phyloP scores from a whole-genome alignment of 2,797 vertebrate genomes.

The Pipistrellus nathusii region DNA sequence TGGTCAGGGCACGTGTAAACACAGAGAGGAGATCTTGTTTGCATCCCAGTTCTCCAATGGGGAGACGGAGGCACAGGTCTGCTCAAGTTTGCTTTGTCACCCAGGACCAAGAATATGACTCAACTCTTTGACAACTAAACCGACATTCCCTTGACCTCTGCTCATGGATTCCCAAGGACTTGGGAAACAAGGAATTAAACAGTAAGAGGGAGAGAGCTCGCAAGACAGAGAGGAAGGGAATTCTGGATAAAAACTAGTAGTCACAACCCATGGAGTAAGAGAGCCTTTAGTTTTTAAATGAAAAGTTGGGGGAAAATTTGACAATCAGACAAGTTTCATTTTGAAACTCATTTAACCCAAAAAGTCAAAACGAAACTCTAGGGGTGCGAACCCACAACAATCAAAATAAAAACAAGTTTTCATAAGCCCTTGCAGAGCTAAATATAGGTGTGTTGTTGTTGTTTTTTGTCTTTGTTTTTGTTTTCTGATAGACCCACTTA shows the following conservation, averaged over 20 bases:
- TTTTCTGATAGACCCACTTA: constrained; percentile 51
- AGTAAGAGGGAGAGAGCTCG: no score
- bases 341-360: constrained; percentile 78
- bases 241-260: neutral
- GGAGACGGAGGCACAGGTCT: neutral
- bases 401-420: constrained; percentile 81
- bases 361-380: constrained; percentile 80
- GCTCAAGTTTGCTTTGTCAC: neutral
- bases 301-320: constrained; percentile 72
- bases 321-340: constrained; percentile 71
- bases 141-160: neutral
- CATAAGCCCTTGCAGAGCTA: constrained; percentile 41
- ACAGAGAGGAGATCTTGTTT: neutral
- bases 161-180: neutral
- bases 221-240: neutral
- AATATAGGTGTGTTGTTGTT: constrained; percentile 16
- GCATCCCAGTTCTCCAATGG: neutral
- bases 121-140: neutral
- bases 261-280: constrained; percentile 31
- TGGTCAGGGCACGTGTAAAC: neutral
- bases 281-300: constrained; percentile 50
- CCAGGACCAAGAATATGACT: neutral
- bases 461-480: neutral
- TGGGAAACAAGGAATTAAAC: neutral
- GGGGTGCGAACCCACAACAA: constrained; percentile 76